Conservation (phyloP, 2,113 vertebrate genomes). For the Eulemur rufifrons region DNA sequence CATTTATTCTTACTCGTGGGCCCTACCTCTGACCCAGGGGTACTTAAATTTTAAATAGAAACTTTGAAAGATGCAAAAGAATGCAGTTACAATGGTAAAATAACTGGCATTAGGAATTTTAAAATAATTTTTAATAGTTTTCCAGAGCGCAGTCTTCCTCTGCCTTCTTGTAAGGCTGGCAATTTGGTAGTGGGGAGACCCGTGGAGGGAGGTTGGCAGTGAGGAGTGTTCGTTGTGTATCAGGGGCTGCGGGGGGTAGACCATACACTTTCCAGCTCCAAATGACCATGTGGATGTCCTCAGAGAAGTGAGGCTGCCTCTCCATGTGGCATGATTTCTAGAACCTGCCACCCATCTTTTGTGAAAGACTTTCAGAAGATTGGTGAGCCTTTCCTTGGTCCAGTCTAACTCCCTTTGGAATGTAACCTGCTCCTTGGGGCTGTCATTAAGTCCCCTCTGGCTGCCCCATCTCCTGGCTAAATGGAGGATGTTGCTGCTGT, state of each 20-base stretch:
- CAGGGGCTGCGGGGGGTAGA: not conserved
- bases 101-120: not conserved
- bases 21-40: not conserved
- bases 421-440: not conserved
- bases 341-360: not conserved
- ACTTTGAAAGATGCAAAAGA: not conserved
- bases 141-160: not conserved
- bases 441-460: too few relatives aligned
- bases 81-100: not conserved
- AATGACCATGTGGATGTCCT: not conserved
- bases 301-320: not conserved
- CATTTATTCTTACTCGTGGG: not conserved
- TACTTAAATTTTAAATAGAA: conserved; percentile 17
- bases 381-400: not conserved
- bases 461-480: not conserved
- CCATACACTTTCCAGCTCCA: not conserved
- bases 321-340: not conserved
- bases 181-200: not conserved
- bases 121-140: not conserved
- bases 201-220: not conserved
- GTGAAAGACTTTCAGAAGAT: not conserved
- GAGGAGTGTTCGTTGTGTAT: not conserved
- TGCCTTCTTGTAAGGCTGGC: not conserved
- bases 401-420: not conserved
- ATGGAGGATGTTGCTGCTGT: not conserved